Base-by-base conservation (phyloP, 1,140 invertebrate species). In the Ladona fulva region DNA sequence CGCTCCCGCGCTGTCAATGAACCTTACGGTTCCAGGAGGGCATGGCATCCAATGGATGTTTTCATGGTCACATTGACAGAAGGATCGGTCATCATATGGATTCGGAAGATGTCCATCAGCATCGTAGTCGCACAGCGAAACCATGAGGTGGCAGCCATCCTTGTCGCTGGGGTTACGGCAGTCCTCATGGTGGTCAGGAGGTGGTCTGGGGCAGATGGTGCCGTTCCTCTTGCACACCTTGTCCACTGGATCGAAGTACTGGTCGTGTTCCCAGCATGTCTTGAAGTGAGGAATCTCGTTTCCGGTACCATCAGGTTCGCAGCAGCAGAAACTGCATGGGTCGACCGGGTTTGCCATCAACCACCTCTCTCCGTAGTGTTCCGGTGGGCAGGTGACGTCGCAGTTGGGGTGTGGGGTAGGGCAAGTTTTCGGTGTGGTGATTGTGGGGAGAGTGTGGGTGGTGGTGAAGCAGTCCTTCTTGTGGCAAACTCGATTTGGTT, bases 11-110 rank as follows among this genome's bases (percentile, higher is more conserved):
- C 29, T 37, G 29, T 37, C 29, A 8, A 37, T 37, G 29, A 37
- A 37, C 8, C 29, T 37, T 1, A 37, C 1, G 1, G 52, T 66
- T 3, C 52, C 52, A 1, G 52, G 52, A 80, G 77, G 74, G 80
- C 78, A 3, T 82, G 79, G 52, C 52, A 66, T 66, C 52, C 1
- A 3, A 22, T 66, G 52, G 1, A 12, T 12, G 24, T 44, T 78
- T 42, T 80, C 80, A 44, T 80, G 25, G 19, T 76, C 76, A 78
- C 86, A 87, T 11, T 78, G 42, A 75, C 83, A 86, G 77, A 83
- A 87, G 8, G 76, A 75, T 0, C 42, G 11, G 52, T 85, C 87
- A 73, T 82, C 76, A 0, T 78, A n/a, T 22, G 81, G 78, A 37
- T 79, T 1, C 66, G 77, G 79, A 37, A 82, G 29, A 74, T 79